A percentile compares a stretch with the other conserved stretches of the same genome.
phyloP scores from a whole-genome alignment of 2,888 invertebrate genomes.

The Cheiracanthium punctorium region DNA sequence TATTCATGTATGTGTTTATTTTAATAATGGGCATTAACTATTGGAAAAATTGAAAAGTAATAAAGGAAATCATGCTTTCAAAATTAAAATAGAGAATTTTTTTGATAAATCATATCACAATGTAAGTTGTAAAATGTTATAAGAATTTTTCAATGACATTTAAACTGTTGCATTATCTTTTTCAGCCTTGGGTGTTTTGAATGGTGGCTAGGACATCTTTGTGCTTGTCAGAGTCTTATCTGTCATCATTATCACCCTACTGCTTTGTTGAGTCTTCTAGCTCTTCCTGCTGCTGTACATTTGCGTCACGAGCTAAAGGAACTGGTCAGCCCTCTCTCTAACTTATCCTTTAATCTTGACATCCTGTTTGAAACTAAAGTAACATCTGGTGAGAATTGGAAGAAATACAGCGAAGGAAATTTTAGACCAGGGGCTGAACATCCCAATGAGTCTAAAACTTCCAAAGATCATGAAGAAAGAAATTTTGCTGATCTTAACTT shows the following conservation, averaged over 20 bases:
- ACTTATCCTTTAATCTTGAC: slow-evolving; percentile 88
- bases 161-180: neutral
- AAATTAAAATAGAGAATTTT: slow-evolving; percentile 81
- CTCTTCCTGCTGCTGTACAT: slow-evolving; percentile 59
- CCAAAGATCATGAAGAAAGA: slow-evolving; percentile 38
- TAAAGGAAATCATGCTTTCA: no score
- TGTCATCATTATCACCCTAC: slow-evolving; percentile 66
- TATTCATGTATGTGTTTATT: no score
- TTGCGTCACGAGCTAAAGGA: slow-evolving; percentile 83
- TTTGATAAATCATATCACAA: no score
- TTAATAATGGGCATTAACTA: no score
- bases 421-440: slow-evolving; percentile 28
- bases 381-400: slow-evolving; percentile 50
- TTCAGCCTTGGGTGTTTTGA: slow-evolving; percentile 69
- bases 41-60: no score
- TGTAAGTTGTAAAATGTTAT: no score
- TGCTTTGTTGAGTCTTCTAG: slow-evolving; percentile 62
- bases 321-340: slow-evolving; percentile 81
- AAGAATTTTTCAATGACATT: no score
- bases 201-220: slow-evolving; percentile 70
- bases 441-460: slow-evolving; percentile 20
- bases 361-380: slow-evolving; percentile 82
- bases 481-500: slow-evolving; percentile 41
- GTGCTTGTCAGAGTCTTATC: slow-evolving; percentile 61
- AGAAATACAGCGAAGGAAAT: slow-evolving; percentile 40